Evolutionary conservation across 2,888 invertebrate genomes (phyloP), one percentile per base, ranked within the genome.

Genomic region (Celastrina argiolus): DNA sequence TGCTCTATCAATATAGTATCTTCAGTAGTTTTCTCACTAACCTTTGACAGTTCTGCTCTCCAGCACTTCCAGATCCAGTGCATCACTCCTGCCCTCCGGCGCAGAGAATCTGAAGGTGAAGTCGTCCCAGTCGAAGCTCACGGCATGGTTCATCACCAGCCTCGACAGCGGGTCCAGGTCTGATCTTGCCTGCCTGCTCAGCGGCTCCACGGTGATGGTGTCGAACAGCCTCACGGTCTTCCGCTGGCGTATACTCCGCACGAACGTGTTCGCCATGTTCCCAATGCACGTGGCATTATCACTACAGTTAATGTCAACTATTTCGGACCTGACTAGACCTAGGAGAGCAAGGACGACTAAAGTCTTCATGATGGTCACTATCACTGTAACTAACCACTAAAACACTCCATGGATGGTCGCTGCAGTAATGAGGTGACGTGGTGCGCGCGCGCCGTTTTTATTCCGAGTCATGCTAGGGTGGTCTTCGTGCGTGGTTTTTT

Each of bases 201-300:
- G 74, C 12, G 93, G 93, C 70, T 93, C 92, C 71, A 94, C 86
- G 72, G 92, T 92, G 69, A 93, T 80, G 71, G 90, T 76, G 67
- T 93, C 92, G 76, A 93, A 92, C 39, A 92, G 72, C 73, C 86
- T 89, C 68, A 93, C 87, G 65, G 92, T 84, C 74, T 91, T 92
- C 73, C 92, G 89, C 65, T 91, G 87, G 65, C 88, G 82, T 69
- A 93, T 88, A 73, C 91, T 92, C 73, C 83, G 86, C 67, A 92
- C 78, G 64, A 93, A 84, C 71, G 92, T 88, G 69, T 80, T 87
- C 22, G 92, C 87, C 76, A 93, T 79, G 41, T 83, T 74, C 67
- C 93, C 88, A 42, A 94, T 86, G 74, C 94, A 94, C 69, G 92
- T 93, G 39, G 93, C 92, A 81, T 94, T 93, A 75, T 93, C 93